These are phyloP conservation scores for Scolanthus callimorphus DNA, from an alignment of 92 coral and sea anemone genomes.

Conservation along the genomic window DNA sequence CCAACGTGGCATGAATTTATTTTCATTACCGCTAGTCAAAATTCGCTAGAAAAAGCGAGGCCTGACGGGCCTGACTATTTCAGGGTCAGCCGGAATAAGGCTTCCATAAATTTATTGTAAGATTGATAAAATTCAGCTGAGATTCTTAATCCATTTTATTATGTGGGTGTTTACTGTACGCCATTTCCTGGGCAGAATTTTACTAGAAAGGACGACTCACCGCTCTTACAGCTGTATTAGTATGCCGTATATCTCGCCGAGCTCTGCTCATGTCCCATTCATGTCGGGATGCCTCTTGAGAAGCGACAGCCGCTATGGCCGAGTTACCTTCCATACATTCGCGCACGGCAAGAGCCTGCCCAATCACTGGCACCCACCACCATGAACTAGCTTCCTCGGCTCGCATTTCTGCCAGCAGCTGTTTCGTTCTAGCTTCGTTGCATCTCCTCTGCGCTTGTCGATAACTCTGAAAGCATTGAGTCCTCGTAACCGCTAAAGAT, in stretches of 20 bases:
- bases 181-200: too few species aligned
- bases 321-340: conserved; percentile 17
- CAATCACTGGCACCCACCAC: conserved; percentile 42
- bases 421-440: conserved; percentile 10
- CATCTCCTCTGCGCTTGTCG: not conserved
- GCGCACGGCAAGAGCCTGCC: conserved; percentile 5
- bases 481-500: not conserved
- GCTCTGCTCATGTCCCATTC: conserved; percentile 24
- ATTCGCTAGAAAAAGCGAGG: too few species aligned
- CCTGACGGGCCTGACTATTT: too few species aligned
- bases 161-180: too few species aligned
- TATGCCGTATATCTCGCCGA: conserved; percentile 7
- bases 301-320: conserved; percentile 22
- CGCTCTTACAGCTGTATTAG: conserved; percentile 9
- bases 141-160: too few species aligned
- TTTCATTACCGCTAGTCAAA: too few species aligned
- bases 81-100: too few species aligned
- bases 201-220: too few species aligned
- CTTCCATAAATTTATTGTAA: too few species aligned
- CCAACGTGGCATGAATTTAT: too few species aligned
- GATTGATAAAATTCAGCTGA: too few species aligned
- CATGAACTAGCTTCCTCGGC: not conserved
- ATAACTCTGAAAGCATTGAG: not conserved
- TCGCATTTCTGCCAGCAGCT: conserved; percentile 14
- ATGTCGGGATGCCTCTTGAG: conserved; percentile 16